phyloP scores from a whole-genome alignment of 2,113 vertebrate species.

The Microcebus murinus region DNA sequence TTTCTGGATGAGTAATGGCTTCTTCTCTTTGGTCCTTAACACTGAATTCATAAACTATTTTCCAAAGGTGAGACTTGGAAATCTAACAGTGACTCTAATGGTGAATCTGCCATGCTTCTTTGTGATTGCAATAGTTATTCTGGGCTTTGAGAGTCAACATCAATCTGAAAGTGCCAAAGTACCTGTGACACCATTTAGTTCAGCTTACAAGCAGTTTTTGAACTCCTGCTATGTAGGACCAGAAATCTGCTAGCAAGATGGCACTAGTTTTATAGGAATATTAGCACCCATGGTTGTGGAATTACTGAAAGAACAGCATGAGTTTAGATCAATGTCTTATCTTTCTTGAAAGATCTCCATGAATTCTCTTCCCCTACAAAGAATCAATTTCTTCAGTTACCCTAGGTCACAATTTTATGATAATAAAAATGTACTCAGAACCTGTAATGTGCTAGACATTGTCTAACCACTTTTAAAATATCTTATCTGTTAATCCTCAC shows the following conservation, averaged over 20 bases:
- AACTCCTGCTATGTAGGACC: neutral
- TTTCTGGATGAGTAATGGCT: neutral
- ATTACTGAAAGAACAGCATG: neutral
- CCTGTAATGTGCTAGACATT: neutral
- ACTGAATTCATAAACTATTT: neutral
- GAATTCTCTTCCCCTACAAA: neutral
- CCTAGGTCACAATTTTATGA: neutral
- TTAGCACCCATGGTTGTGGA: neutral
- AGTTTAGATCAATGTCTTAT: neutral
- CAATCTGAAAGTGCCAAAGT: neutral
- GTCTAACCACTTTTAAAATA: neutral
- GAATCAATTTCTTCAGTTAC: neutral
- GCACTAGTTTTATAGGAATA: neutral
- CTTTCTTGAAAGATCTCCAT: neutral
- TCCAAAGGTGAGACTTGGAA: constrained; percentile 10
- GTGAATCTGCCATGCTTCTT: neutral
- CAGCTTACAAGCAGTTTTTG: neutral
- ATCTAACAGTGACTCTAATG: neutral
- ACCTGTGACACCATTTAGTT: neutral
- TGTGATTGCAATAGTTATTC: neutral
- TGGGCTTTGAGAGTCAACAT: neutral
- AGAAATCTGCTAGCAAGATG: neutral
- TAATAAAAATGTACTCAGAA: neutral
- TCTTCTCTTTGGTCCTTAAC: neutral
- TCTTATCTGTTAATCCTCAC: neutral